Base-by-base conservation (phyloP, 2,113 vertebrate species). In the Columba livia region DNA sequence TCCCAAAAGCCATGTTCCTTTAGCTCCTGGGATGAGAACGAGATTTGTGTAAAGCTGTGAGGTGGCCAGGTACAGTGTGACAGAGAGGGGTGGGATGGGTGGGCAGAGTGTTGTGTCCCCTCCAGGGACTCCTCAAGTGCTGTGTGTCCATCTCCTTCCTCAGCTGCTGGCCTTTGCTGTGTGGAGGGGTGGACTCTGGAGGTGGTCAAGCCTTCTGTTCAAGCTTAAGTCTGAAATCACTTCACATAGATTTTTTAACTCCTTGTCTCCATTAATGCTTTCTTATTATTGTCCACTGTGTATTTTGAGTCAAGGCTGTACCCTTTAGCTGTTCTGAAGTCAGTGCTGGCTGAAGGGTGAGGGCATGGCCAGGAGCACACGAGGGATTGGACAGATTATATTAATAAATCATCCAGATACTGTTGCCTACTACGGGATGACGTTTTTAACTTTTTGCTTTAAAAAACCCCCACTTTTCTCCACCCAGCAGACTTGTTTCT, bases 21-120 rank as follows among this genome's bases (percentile, higher is more conserved):
- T 72, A 60, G 42, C 53, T 79, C 34, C 32, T 34, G 53, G 32
- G 40, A 31, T 58, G 44, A 72, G 60, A 53, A 67, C 29, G 9
- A 10, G 24, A 19, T 42, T 58, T 85, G 24, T 26, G 34, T 88
- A 12, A 56, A 80, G 42, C 21, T 47, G 51, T 32, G 47, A 74
- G 34, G n/a, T 69, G n/a, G 17, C 48, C 2, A 2, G 11, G 15
- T 87, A 14, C 0, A 10, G 24, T 1, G 5, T 25, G 26, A 1
- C 36, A 34, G 11, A 29, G 60, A 38, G n/a, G n/a, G 28, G 23
- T 67, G 23, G 53, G 34, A 34, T 91, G 81, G 29, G 50, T 32
- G 14, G 53, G 32, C 54, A 34, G 32, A 60, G 34, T 50, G 36
- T 56, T 14, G 42, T 58, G 29, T 26, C n/a, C 18, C 38, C 18